These are phyloP conservation scores for Macropus fuliginosus DNA, from an alignment of 2,797 vertebrate species.

Conservation along the genomic window DNA sequence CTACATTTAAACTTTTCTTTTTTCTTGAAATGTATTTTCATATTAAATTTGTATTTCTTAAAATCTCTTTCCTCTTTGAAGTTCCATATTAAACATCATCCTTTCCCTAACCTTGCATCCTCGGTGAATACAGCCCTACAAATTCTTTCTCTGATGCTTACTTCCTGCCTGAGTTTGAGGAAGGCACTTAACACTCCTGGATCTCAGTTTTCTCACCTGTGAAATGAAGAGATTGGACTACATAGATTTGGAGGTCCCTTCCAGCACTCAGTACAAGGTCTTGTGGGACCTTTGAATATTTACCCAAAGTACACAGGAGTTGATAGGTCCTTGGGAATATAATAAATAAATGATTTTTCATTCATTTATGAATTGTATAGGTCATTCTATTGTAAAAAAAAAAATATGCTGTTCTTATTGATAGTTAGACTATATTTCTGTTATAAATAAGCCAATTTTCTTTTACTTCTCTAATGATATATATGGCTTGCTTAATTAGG, in stretches of 20 bases:
- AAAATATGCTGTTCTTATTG: not conserved
- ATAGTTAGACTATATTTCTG: not conserved
- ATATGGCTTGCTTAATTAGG: not conserved
- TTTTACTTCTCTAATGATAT: not conserved
- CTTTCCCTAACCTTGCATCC: not conserved
- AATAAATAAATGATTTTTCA: not conserved
- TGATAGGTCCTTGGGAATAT: not conserved
- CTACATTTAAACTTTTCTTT: conserved; percentile 14
- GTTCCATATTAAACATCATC: not conserved
- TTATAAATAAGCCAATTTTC: not conserved
- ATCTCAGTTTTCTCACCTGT: not conserved
- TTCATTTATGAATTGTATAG: not conserved
- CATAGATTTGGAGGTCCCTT: not conserved
- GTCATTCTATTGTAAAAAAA: not conserved
- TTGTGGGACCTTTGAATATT: not conserved
- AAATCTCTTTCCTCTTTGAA: not conserved
- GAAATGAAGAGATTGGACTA: not conserved
- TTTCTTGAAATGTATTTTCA: conserved; percentile 55
- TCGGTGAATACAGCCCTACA: not conserved
- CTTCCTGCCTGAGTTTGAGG: not conserved
- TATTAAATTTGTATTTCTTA: conserved; percentile 30
- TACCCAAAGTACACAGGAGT: not conserved
- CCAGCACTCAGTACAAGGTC: not conserved
- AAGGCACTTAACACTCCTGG: not conserved
- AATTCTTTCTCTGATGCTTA: not conserved